Percentiles rank a stretch among this genome's conserved stretches.
phyloP scores from a whole-genome alignment of 2,797 vertebrate genomes.

The Cirrhinus mrigala region DNA sequence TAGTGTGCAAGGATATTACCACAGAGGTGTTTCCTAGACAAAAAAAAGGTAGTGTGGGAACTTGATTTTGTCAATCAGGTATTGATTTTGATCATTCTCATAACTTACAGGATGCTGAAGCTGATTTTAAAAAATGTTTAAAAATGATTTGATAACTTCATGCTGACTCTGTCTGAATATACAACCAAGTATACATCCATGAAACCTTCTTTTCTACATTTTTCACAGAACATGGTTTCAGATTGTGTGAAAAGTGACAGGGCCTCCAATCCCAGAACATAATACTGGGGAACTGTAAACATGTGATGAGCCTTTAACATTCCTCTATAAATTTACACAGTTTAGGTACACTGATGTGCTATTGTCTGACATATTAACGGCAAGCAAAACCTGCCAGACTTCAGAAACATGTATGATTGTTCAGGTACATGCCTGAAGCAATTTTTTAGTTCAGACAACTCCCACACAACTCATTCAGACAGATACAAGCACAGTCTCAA shows the following conservation, averaged over 20 bases:
- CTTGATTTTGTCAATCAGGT: neutral
- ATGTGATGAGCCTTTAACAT: neutral
- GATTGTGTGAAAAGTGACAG: neutral
- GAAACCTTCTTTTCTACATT: neutral
- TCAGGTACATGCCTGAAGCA: constrained; percentile 9
- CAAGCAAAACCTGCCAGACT: constrained; percentile 4
- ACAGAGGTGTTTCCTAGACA: neutral
- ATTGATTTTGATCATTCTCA: neutral
- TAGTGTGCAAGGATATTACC: neutral
- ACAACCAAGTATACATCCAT: neutral
- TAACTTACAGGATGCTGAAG: too few species aligned
- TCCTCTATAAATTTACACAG: neutral
- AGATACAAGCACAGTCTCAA: neutral
- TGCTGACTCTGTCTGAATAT: neutral
- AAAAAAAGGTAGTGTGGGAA: neutral
- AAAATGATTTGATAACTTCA: neutral
- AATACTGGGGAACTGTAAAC: neutral
- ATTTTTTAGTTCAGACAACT: constrained; percentile 6
- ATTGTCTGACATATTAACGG: neutral
- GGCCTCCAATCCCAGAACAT: neutral
- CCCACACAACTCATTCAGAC: neutral
- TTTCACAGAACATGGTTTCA: constrained; percentile 4
- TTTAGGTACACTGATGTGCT: neutral
- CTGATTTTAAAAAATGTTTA: too few species aligned
- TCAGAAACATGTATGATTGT: neutral